A percentile compares a stretch with the other conserved stretches of the same genome.
These are phyloP conservation scores for Cryptoblepharus egeriae DNA, from an alignment of 2,797 vertebrate genomes.

Conservation along the genomic window DNA sequence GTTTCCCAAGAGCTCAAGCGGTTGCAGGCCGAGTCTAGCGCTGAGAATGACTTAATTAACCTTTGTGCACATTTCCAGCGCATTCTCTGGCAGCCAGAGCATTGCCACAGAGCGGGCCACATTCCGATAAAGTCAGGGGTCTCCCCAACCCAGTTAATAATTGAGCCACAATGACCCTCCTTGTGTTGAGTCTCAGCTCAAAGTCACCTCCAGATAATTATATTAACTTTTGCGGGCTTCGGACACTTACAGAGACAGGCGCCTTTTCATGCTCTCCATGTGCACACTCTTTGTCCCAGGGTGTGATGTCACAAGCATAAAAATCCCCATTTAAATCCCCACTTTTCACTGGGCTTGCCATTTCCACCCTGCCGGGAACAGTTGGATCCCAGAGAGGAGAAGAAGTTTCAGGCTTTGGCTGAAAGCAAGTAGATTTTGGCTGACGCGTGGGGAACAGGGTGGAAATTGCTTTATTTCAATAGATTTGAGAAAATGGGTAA, in stretches of 20 bases:
- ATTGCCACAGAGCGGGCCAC: conserved; percentile 47
- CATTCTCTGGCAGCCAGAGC: background rate
- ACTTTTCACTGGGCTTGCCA: background rate
- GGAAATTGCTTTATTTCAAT: background rate
- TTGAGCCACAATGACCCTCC: conserved; percentile 74
- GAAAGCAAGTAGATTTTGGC: background rate
- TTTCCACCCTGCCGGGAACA: background rate
- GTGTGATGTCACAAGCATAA: too few relatives aligned
- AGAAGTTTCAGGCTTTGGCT: background rate
- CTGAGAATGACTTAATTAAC: background rate
- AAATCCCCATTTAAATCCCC: background rate
- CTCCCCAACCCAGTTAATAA: conserved; percentile 73
- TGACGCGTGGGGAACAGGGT: background rate
- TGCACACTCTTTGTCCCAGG: fast-evolving
- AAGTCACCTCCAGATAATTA: conserved; percentile 68
- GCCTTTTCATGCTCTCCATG: background rate
- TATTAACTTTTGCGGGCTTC: conserved; percentile 14
- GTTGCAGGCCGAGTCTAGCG: background rate
- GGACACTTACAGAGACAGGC: conserved; percentile 35
- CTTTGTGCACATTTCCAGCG: background rate
- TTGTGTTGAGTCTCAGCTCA: conserved; percentile 38
- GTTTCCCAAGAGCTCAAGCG: background rate
- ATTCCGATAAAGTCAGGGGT: conserved; percentile 70
- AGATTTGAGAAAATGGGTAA: background rate
- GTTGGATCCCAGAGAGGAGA: background rate